Evolutionary conservation across 2,797 vertebrate species (phyloP).

Genomic region (Eupleurogrammus muticus): DNA sequence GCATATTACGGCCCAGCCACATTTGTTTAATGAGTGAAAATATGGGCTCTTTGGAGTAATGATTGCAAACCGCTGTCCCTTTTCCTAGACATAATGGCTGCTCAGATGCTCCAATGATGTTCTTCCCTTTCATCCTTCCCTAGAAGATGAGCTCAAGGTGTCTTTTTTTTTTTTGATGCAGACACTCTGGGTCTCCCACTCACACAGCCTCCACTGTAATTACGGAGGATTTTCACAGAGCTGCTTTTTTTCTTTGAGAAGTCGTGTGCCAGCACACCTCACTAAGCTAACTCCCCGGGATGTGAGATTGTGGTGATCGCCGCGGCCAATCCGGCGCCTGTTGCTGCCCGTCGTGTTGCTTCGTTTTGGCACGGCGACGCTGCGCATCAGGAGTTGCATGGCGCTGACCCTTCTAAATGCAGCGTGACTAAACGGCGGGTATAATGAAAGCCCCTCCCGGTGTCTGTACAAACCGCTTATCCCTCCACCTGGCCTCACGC

Average conservation of each 20-base stretch:
- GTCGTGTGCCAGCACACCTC: conserved; percentile 54
- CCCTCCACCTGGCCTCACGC: conserved; percentile 72
- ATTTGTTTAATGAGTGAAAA: neutral
- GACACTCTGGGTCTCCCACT: conserved; percentile 47
- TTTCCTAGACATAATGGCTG: conserved; percentile 3
- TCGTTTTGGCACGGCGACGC: conserved; percentile 56
- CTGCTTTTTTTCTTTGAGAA: conserved; percentile 61
- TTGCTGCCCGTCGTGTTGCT: conserved; percentile 47
- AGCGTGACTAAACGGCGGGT: conserved; percentile 79
- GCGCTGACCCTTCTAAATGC: conserved; percentile 76
- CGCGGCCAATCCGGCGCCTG: conserved; percentile 36
- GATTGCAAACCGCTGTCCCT: neutral
- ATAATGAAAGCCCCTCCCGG: conserved; percentile 80
- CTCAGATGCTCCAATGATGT: conserved; percentile 21
- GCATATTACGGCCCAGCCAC: no score
- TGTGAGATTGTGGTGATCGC: conserved; percentile 49
- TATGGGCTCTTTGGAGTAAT: neutral
- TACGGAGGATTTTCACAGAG: conserved; percentile 64
- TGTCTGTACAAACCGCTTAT: conserved; percentile 73
- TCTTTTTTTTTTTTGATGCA: conserved; percentile 23
- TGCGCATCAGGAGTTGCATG: conserved; percentile 66
- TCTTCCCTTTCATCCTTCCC: conserved; percentile 40
- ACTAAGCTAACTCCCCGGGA: conserved; percentile 45
- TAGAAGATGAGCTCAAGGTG: conserved; percentile 40
- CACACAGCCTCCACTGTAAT: conserved; percentile 60